Evolutionary conservation across 2,113 vertebrate genomes (phyloP).

Genomic region (Benitochromis conjunctus): DNA sequence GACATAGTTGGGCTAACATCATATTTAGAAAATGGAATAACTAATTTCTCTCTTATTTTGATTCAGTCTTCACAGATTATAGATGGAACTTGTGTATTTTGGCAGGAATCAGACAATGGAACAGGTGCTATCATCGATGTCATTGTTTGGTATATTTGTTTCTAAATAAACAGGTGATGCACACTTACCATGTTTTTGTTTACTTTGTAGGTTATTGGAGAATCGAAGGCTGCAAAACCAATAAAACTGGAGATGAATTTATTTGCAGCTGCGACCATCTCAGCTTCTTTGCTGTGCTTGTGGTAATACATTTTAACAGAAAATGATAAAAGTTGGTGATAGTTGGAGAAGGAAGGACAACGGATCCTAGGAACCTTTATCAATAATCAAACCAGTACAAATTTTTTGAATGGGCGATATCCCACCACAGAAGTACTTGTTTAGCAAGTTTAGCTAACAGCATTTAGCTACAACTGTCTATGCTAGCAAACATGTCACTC

Average conservation of each 20-base stretch:
- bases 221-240: slow-evolving; percentile 64
- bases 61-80: slow-evolving; percentile 36
- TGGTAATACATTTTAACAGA: slow-evolving; percentile 69
- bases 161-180: no score
- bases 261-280: slow-evolving; percentile 81
- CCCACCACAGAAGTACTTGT: neutral
- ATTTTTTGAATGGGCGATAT: neutral
- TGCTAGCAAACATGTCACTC: neutral
- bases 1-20: neutral
- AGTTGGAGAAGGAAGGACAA: neutral
- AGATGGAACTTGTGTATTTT: slow-evolving; percentile 63
- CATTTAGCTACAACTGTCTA: neutral
- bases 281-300: slow-evolving; percentile 85
- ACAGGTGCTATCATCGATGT: neutral
- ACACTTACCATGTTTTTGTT: neutral
- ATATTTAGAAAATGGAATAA: neutral
- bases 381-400: neutral
- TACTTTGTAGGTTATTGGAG: slow-evolving; percentile 68
- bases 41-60: fast-evolving
- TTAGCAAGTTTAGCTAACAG: neutral
- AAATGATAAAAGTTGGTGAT: neutral
- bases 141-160: neutral
- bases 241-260: neutral
- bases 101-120: slow-evolving; percentile 20
- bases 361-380: neutral